Evolutionary conservation across 2,888 invertebrate genomes (phyloP).

Genomic region (Caradrina clavipalpis): DNA sequence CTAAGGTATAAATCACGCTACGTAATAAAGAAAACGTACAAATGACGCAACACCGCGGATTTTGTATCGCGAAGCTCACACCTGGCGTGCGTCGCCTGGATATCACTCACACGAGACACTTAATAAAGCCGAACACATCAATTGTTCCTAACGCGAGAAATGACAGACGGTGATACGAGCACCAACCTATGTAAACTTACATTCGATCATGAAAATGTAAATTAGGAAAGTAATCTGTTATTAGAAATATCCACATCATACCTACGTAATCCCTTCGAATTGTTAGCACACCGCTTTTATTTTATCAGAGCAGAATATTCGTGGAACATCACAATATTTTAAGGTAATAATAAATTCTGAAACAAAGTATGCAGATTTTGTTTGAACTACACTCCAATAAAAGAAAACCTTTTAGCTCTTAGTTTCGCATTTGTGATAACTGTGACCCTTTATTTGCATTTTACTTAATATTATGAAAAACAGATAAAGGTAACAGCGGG

Average conservation of each 20-base stretch:
- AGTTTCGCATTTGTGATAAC: slow-evolving; percentile 51
- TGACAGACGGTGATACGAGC: slow-evolving; percentile 33
- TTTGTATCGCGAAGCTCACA: slow-evolving; percentile 69
- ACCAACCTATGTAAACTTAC: slow-evolving; percentile 51
- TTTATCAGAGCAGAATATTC: slow-evolving; percentile 19
- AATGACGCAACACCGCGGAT: slow-evolving; percentile 78
- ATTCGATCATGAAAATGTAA: slow-evolving; percentile 62
- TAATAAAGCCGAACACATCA: slow-evolving; percentile 82
- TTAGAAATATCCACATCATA: slow-evolving; percentile 45
- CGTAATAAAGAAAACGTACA: slow-evolving; percentile 88
- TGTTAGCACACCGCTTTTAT: slow-evolving; percentile 27
- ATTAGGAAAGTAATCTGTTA: slow-evolving; percentile 57
- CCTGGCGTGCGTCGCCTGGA: slow-evolving; percentile 76
- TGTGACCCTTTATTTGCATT: slow-evolving; percentile 70
- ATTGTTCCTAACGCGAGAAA: slow-evolving; percentile 56
- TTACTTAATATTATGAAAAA: slow-evolving; percentile 78
- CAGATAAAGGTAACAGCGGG: slow-evolving; percentile 81
- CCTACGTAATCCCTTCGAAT: slow-evolving; percentile 51
- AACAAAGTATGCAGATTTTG: slow-evolving; percentile 50
- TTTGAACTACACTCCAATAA: slow-evolving; percentile 48
- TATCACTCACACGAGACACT: slow-evolving; percentile 87
- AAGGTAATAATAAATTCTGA: slow-evolving; percentile 36
- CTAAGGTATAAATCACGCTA: slow-evolving; percentile 87
- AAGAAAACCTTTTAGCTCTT: slow-evolving; percentile 49
- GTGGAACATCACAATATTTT: slow-evolving; percentile 35